These are phyloP conservation scores for Netelia fuscicornis DNA, from an alignment of 2,888 invertebrate species.

Conservation along the genomic window DNA sequence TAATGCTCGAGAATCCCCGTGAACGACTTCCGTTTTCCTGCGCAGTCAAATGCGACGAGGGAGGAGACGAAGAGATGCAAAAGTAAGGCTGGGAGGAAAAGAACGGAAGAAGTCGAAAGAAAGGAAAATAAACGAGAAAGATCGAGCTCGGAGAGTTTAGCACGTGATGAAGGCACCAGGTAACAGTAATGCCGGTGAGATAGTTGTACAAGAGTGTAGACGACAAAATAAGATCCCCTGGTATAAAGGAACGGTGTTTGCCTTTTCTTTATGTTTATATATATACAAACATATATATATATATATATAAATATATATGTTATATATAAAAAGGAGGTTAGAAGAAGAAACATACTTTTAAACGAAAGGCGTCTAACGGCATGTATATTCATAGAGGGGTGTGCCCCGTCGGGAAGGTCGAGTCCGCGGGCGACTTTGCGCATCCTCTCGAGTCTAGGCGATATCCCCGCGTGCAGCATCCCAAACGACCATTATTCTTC, in stretches of 20 bases:
- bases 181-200: conserved; percentile 47
- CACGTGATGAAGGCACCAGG: conserved; percentile 32
- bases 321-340: background rate
- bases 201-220: conserved; percentile 29
- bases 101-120: conserved; percentile 15
- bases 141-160: conserved; percentile 37
- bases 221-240: conserved; percentile 17
- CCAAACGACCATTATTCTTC: conserved; percentile 65
- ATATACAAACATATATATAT: background rate
- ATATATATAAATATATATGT: background rate
- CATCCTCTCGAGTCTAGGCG: conserved; percentile 48
- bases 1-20: conserved; percentile 48
- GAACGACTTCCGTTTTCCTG: conserved; percentile 31
- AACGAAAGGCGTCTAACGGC: conserved; percentile 62
- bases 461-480: conserved; percentile 56
- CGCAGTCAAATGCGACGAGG: conserved; percentile 17
- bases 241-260: conserved; percentile 24
- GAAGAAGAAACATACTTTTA: conserved; percentile 20
- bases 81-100: background rate
- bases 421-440: conserved; percentile 59
- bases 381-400: conserved; percentile 75
- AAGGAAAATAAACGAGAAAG: conserved; percentile 20
- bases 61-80: conserved; percentile 1
- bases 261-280: conserved; percentile 28
- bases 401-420: conserved; percentile 52